These are phyloP conservation scores for Spilogale gracilis DNA, from an alignment of 2,113 vertebrate species.

Conservation along the genomic window DNA sequence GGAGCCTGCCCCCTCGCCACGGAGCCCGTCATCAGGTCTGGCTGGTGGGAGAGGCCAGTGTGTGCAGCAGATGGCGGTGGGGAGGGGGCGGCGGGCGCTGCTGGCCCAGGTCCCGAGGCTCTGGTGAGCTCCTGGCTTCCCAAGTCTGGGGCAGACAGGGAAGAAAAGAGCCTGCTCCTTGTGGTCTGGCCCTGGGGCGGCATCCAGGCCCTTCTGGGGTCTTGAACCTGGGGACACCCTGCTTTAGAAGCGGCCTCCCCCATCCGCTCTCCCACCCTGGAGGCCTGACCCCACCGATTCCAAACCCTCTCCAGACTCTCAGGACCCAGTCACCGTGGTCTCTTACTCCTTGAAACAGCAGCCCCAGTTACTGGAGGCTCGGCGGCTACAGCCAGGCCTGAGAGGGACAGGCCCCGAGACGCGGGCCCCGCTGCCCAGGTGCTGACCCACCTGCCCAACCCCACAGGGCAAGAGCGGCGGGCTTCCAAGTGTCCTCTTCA, in stretches of 20 bases:
- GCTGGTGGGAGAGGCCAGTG: neutral
- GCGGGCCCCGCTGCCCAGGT: accelerated
- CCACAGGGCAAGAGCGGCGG: neutral
- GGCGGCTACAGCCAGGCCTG: accelerated
- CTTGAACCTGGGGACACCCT: neutral
- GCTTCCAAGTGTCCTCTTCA: neutral
- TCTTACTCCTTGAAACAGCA: neutral
- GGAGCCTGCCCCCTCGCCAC: neutral
- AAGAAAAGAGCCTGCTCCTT: neutral
- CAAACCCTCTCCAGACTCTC: neutral
- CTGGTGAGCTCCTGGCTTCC: neutral
- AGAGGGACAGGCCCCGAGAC: accelerated
- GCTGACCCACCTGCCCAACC: neutral
- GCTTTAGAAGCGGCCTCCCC: neutral
- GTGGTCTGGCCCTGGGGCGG: neutral
- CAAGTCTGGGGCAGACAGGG: neutral
- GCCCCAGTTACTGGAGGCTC: neutral
- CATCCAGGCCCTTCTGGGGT: neutral
- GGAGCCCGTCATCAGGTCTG: neutral
- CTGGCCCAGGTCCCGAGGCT: neutral
- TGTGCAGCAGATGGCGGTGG: neutral
- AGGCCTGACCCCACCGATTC: neutral
- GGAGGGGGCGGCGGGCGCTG: neutral
- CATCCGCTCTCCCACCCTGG: neutral
- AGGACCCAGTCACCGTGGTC: neutral